Evolutionary conservation across 2,888 invertebrate species (phyloP).

Genomic region (Orthosia gracilis): DNA sequence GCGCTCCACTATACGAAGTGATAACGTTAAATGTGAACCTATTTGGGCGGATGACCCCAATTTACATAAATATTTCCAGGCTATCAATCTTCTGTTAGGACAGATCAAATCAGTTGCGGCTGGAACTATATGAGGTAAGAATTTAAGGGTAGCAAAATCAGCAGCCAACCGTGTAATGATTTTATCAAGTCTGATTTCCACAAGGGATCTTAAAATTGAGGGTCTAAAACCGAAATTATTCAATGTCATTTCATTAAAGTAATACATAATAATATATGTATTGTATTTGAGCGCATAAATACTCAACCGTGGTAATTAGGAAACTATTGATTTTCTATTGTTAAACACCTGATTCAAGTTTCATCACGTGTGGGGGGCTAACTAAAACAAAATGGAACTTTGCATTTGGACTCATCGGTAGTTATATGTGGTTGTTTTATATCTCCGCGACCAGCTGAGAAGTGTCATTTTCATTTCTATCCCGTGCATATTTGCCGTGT

Average conservation of each 20-base stretch:
- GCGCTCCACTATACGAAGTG: slow-evolving; percentile 15
- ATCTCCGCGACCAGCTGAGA: not conserved
- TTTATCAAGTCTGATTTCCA: slow-evolving; percentile 31
- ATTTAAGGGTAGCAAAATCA: slow-evolving; percentile 32
- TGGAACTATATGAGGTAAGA: slow-evolving; percentile 26
- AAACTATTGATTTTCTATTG: too few relatives aligned
- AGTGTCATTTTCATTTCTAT: not conserved
- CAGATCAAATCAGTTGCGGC: slow-evolving; percentile 39
- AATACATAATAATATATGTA: not conserved
- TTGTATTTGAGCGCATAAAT: not conserved
- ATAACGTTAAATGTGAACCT: slow-evolving; percentile 28
- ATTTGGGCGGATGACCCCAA: slow-evolving; percentile 35
- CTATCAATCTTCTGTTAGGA: slow-evolving; percentile 38
- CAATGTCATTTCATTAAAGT: not conserved
- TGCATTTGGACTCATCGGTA: not conserved
- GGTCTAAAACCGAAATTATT: not conserved
- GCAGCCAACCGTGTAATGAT: slow-evolving; percentile 23
- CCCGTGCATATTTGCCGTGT: not conserved
- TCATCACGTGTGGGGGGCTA: too few relatives aligned
- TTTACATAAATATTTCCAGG: slow-evolving; percentile 46
- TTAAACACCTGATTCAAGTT: too few relatives aligned
- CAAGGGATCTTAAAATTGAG: slow-evolving; percentile 4
- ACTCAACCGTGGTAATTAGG: too few relatives aligned
- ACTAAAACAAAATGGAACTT: not conserved
- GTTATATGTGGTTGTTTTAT: not conserved